Base-by-base conservation (phyloP, 2,797 vertebrate species). In the Cryptoblepharus egeriae region DNA sequence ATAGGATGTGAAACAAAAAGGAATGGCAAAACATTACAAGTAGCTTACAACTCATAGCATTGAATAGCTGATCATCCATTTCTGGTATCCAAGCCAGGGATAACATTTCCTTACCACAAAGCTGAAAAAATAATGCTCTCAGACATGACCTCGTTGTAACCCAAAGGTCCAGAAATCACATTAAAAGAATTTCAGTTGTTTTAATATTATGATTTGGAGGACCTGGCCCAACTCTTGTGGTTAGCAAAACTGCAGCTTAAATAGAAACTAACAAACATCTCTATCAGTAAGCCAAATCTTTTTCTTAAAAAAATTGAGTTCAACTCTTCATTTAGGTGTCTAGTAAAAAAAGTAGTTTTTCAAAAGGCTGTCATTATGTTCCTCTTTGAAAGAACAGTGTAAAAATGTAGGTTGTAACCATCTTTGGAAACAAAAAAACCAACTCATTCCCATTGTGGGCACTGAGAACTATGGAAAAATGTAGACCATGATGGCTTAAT, bases 101-200 rank as follows among this genome's bases (percentile, higher is more conserved):
- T 83, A 72, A 83, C 35, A 73, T 57, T 18, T 55, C 55, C 7
- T 73, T 18, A 45, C 35, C 11, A 0, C 35, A 73, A 78, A 72
- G n/a, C 65, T 72, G 57, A 60, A 83, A 72, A 78, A 83, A 78
- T 63, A 83, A 65, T 35, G 49, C 69, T 73, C 61, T 45, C 30
- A 72, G 49, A 6, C 28, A 28, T 35, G 75, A 57, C 61, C 75
- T 65, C 68, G 32, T 73, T 83, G 37, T 42, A 78, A 83, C 58
- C 67, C 42, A 45, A 64, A 77, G 37, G 35, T n/a, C 80, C 52
- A 82, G 73, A 69, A 76, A 76, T 82, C 30, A 69, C 60, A 60
- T 49, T 39, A 63, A 69, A 82, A 77, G 30, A 77, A 18, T 28
- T 77, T 82, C 57, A 76, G 49, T 65, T 83, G 45, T 73, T 60